A percentile compares a stretch with the other conserved stretches of the same genome.
Conservation (phyloP, 2,888 invertebrate species). For the Emesis russula region DNA sequence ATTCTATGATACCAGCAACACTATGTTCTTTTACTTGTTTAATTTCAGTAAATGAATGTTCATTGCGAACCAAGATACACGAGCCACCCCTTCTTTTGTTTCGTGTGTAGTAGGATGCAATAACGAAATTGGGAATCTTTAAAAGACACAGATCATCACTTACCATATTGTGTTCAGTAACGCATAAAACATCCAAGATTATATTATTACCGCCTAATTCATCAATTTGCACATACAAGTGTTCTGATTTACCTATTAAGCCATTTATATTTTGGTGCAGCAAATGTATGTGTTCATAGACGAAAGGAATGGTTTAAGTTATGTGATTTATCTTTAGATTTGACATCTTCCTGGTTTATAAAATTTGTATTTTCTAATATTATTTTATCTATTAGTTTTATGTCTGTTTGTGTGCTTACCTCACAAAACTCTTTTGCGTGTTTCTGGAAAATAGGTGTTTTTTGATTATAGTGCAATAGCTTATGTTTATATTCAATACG, state of each 20-base stretch:
- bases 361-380: background rate
- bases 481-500: background rate
- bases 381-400: background rate
- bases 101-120: constrained; percentile 28
- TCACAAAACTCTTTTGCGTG: background rate
- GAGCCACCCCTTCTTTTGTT: constrained; percentile 41
- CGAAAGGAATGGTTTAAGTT: constrained; percentile 31
- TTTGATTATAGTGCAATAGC: background rate
- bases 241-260: constrained; percentile 44
- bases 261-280: constrained; percentile 55
- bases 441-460: background rate
- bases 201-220: constrained; percentile 16
- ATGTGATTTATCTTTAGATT: background rate
- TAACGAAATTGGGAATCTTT: constrained; percentile 21
- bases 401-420: background rate
- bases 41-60: background rate
- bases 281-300: constrained; percentile 36
- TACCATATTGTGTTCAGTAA: constrained; percentile 56
- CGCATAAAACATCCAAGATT: constrained; percentile 36
- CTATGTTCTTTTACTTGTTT: background rate
- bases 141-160: constrained; percentile 19
- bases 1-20: constrained; percentile 16
- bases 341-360: background rate
- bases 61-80: constrained; percentile 28
- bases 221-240: constrained; percentile 33